Conservation (phyloP, 1,140 invertebrate species). For the Acyrthosiphon pisum region DNA sequence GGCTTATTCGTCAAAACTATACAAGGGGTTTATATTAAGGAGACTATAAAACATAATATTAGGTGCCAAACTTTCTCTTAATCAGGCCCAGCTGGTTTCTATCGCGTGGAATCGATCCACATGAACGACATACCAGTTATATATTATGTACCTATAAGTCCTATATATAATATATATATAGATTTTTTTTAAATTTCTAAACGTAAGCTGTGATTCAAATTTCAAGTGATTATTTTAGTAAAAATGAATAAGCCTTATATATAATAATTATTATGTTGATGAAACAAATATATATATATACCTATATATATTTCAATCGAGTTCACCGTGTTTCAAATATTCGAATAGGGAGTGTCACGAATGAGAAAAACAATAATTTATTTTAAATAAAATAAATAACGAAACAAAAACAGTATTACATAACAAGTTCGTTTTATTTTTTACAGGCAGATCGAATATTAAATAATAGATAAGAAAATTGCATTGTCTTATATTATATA, state of each 20-base stretch:
- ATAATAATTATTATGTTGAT: neutral
- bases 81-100: neutral
- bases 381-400: neutral
- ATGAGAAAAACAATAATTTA: neutral
- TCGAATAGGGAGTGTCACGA: neutral
- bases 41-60: neutral
- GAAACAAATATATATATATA: neutral
- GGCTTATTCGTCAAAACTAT: neutral
- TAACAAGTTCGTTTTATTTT: neutral
- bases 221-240: neutral
- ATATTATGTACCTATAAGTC: neutral
- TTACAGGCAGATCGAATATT: neutral
- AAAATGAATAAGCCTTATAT: neutral
- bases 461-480: slow-evolving; percentile 27
- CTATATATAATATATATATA: neutral
- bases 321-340: neutral
- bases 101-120: neutral
- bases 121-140: neutral
- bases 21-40: neutral
- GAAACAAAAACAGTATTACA: neutral
- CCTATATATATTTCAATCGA: neutral
- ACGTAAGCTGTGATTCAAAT: neutral
- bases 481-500: neutral
- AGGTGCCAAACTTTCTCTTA: slow-evolving; percentile 15
- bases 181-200: neutral